A percentile compares a stretch with the other conserved stretches of the same genome.
These are phyloP conservation scores for Tringa solitaria DNA, from an alignment of 2,113 vertebrate genomes.

Conservation along the genomic window DNA sequence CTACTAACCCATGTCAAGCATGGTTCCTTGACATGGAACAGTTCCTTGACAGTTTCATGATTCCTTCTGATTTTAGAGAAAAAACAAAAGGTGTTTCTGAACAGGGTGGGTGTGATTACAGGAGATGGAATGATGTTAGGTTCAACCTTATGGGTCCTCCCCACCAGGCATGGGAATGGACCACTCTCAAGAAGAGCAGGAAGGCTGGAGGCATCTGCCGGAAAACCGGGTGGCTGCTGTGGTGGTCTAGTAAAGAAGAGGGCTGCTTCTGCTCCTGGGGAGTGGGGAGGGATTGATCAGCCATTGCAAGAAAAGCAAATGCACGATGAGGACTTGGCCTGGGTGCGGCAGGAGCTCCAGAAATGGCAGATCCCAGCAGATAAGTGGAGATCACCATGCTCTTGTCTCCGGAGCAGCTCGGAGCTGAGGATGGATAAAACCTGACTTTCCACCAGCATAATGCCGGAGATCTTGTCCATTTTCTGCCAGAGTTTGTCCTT, in stretches of 20 bases:
- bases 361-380: neutral
- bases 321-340: accelerated
- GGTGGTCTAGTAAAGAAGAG: neutral
- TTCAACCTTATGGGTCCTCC: neutral
- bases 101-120: neutral
- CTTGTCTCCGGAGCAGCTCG: neutral
- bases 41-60: neutral
- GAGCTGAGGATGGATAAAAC: neutral
- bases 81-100: neutral
- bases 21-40: neutral
- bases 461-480: neutral
- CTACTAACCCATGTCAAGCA: neutral
- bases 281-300: neutral
- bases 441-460: neutral
- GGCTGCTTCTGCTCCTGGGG: neutral
- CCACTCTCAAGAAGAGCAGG: neutral
- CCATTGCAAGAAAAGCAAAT: neutral
- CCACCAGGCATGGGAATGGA: neutral
- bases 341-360: neutral
- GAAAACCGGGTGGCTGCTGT: accelerated
- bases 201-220: neutral
- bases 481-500: neutral
- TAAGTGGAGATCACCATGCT: neutral
- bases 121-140: neutral
- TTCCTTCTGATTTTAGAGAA: neutral